Conservation (phyloP, 2,888 invertebrate genomes). For the Linnaemya vulpina region DNA sequence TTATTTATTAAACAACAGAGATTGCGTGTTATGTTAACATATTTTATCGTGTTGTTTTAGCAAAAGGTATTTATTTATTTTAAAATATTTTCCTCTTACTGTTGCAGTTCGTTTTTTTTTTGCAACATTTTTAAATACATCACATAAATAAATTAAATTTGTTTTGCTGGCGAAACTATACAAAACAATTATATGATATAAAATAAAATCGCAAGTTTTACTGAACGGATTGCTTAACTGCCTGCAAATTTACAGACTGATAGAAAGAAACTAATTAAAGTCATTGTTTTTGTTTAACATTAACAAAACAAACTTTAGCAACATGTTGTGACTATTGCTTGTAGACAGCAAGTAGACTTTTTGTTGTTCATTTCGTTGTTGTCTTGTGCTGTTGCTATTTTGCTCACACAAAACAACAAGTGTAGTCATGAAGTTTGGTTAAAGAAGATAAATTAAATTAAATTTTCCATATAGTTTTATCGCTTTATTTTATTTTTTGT, state of each 20-base stretch:
- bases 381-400: constrained; percentile 16
- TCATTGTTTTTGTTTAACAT: constrained; percentile 64
- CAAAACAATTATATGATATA: constrained; percentile 36
- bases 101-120: neutral
- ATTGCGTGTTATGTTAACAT: constrained; percentile 72
- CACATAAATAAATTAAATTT: constrained; percentile 59
- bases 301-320: constrained; percentile 63
- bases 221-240: constrained; percentile 60
- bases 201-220: constrained; percentile 60
- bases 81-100: constrained; percentile 34
- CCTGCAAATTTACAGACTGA: constrained; percentile 61
- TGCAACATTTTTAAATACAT: constrained; percentile 7
- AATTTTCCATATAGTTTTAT: constrained; percentile 13
- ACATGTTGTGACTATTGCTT: constrained; percentile 47
- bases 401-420: constrained; percentile 40
- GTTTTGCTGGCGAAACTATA: constrained; percentile 12
- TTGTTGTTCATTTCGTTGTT: neutral
- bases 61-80: constrained; percentile 52
- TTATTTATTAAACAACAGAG: constrained; percentile 61
- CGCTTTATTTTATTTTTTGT: neutral
- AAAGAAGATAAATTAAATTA: constrained; percentile 12
- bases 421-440: constrained; percentile 32
- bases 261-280: constrained; percentile 70
- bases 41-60: constrained; percentile 68
- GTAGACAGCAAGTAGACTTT: constrained; percentile 52